These are phyloP conservation scores for Strix aluco DNA, from an alignment of 2,113 vertebrate genomes.

Conservation along the genomic window DNA sequence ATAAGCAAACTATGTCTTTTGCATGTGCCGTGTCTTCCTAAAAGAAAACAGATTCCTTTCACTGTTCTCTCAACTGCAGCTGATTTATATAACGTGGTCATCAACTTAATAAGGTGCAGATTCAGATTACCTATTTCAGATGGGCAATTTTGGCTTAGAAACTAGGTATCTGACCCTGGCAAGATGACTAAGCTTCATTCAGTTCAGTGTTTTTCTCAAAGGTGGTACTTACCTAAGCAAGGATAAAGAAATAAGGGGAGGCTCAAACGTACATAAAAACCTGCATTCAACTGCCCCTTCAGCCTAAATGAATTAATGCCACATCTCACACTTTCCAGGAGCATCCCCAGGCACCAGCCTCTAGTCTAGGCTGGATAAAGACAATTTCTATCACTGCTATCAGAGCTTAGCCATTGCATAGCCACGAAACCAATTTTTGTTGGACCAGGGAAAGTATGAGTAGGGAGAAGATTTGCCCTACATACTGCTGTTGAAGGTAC, in stretches of 20 bases:
- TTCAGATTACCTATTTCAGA: constrained; percentile 1
- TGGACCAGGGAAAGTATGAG: not conserved
- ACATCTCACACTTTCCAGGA: not conserved
- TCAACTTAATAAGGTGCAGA: not conserved
- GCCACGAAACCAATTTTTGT: not conserved
- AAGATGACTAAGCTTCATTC: not conserved
- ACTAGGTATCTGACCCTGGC: not conserved
- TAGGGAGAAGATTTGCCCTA: not conserved
- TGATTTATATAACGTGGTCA: not conserved
- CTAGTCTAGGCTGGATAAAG: not conserved
- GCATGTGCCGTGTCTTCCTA: not conserved
- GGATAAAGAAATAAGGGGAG: not conserved
- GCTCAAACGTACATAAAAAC: not conserved
- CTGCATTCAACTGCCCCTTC: not conserved
- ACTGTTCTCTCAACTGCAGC: not conserved
- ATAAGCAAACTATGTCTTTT: not conserved
- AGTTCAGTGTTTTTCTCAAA: not conserved
- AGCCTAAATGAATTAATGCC: not conserved
- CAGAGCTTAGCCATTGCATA: not conserved
- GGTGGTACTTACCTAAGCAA: not conserved
- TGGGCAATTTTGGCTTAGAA: not conserved
- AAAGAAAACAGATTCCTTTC: constrained; percentile 19
- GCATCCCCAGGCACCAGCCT: not conserved
- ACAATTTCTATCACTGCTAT: not conserved
- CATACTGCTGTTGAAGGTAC: not conserved